Evolutionary conservation across 2,888 invertebrate genomes (phyloP).

Genomic region (Toxonevra muliebris): DNA sequence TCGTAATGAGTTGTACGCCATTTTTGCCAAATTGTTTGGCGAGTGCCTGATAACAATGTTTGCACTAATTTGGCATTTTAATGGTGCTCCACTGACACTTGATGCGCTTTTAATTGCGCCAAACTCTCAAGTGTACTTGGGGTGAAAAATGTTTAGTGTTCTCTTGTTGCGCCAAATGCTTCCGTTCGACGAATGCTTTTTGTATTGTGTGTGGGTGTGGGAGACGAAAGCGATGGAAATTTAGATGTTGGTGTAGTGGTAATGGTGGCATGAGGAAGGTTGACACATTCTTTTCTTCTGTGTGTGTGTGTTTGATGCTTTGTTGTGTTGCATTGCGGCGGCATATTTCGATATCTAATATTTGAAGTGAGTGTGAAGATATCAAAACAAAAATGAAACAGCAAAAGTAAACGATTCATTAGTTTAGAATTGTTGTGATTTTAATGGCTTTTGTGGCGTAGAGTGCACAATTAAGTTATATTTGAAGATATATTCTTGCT

Average conservation of each 20-base stretch:
- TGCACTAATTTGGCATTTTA: conserved; percentile 64
- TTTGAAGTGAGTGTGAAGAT: conserved; percentile 41
- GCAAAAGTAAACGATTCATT: conserved; percentile 59
- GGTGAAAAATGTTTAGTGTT: conserved; percentile 19
- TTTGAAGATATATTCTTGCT: too few relatives aligned
- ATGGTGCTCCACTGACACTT: conserved; percentile 63
- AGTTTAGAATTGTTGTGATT: conserved; percentile 41
- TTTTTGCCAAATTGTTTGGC: conserved; percentile 61
- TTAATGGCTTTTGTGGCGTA: conserved; percentile 7
- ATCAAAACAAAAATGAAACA: conserved; percentile 30
- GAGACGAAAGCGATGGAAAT: too few relatives aligned
- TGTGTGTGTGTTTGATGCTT: neutral
- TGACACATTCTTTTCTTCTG: neutral
- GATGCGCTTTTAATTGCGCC: conserved; percentile 64
- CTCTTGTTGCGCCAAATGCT: conserved; percentile 37
- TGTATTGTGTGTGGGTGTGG: too few relatives aligned
- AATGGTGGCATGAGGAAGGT: too few relatives aligned
- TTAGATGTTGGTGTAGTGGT: too few relatives aligned
- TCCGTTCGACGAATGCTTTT: conserved; percentile 28
- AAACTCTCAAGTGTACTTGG: conserved; percentile 54
- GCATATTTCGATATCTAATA: conserved; percentile 28
- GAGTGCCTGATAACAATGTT: conserved; percentile 61
- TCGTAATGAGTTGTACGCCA: conserved; percentile 59
- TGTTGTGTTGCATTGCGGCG: neutral
- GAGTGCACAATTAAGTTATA: too few relatives aligned